These are phyloP conservation scores for Globia sparganii DNA, from an alignment of 2,888 invertebrate species.

Conservation along the genomic window DNA sequence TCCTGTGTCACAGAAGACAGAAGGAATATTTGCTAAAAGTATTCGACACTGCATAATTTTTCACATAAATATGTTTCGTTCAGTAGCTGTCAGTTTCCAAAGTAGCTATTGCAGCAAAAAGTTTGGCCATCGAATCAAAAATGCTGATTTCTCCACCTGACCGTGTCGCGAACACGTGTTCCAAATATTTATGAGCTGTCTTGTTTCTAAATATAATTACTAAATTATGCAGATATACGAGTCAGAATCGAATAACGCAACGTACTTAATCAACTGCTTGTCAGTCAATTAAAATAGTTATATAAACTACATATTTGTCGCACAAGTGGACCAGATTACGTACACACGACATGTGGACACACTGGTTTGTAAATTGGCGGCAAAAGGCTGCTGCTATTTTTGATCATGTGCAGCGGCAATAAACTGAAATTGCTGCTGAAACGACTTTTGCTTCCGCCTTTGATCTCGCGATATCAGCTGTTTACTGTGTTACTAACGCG, in stretches of 20 bases:
- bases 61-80: background rate
- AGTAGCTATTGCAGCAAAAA: conserved; percentile 28
- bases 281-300: conserved; percentile 64
- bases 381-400: conserved; percentile 3
- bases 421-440: conserved; percentile 15
- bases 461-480: conserved; percentile 21
- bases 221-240: conserved; percentile 58
- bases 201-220: conserved; percentile 61
- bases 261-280: conserved; percentile 55
- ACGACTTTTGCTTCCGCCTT: conserved; percentile 22
- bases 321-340: conserved; percentile 43
- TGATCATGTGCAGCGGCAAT: conserved; percentile 6
- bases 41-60: background rate
- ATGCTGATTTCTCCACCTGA: conserved; percentile 42
- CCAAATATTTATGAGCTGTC: conserved; percentile 60
- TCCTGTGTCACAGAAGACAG: background rate
- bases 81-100: conserved; percentile 7
- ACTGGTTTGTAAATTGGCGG: conserved; percentile 29
- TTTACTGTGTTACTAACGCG: conserved; percentile 19
- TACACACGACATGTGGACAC: conserved; percentile 31
- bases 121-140: conserved; percentile 25
- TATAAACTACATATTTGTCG: conserved; percentile 57
- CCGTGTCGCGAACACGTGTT: conserved; percentile 42
- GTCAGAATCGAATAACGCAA: conserved; percentile 38
- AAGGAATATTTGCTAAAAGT: background rate